Conservation (phyloP, 2,888 invertebrate species). For the Sclerodermus sp. region DNA sequence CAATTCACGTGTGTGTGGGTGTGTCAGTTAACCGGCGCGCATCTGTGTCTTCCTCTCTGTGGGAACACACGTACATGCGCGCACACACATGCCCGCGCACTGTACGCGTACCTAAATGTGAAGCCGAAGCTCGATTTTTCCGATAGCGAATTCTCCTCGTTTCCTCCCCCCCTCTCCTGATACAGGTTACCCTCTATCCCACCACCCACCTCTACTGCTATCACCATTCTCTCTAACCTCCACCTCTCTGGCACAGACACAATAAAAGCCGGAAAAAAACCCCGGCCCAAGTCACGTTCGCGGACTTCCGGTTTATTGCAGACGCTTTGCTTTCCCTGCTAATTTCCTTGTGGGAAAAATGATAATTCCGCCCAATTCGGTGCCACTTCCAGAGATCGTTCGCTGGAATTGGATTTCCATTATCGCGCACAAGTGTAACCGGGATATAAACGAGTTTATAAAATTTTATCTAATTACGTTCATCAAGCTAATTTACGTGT, state of each 20-base stretch:
- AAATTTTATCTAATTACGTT: too few relatives aligned
- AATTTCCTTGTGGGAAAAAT: too few relatives aligned
- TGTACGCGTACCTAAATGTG: not conserved
- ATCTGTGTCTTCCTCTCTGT: too few relatives aligned
- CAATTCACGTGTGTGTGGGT: constrained; percentile 1
- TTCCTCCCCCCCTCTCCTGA: constrained; percentile 15
- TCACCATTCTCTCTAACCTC: constrained; percentile 11
- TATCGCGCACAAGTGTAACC: too few relatives aligned
- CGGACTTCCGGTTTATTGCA: not conserved
- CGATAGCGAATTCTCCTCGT: constrained; percentile 46
- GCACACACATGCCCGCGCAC: too few relatives aligned
- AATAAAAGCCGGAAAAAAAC: constrained; percentile 45
- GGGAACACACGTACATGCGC: too few relatives aligned
- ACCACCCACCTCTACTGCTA: not conserved
- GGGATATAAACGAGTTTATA: too few relatives aligned
- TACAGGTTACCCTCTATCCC: constrained; percentile 14
- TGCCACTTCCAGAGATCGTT: too few relatives aligned
- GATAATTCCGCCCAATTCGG: too few relatives aligned
- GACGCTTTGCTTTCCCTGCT: too few relatives aligned
- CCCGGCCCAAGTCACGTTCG: constrained; percentile 15
- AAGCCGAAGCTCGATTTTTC: constrained; percentile 51
- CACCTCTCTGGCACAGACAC: constrained; percentile 38
- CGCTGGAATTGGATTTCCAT: too few relatives aligned
- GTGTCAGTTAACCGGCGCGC: not conserved
- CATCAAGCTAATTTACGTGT: too few relatives aligned